Evolutionary conservation across 2,797 vertebrate species (phyloP).

Genomic region (Hydrolagus colliei): DNA sequence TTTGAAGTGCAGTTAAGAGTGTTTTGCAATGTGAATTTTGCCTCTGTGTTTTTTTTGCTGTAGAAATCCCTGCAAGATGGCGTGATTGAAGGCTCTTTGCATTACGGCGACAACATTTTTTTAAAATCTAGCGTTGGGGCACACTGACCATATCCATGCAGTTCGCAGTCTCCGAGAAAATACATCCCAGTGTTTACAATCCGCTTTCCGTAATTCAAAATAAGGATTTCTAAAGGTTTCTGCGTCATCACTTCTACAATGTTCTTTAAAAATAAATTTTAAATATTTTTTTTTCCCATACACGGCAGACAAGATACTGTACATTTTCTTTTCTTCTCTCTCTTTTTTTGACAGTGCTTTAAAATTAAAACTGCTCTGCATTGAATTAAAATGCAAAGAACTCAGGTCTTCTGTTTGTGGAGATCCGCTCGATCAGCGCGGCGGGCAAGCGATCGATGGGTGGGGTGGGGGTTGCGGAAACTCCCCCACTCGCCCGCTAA

Average conservation of each 20-base stretch:
- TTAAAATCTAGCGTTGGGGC: no score
- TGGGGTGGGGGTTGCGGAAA: not conserved
- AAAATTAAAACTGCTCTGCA: slow-evolving; percentile 29
- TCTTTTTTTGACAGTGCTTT: slow-evolving; percentile 1
- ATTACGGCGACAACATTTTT: no score
- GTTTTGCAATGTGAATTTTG: no score
- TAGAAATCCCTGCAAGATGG: no score
- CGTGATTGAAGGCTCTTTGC: no score
- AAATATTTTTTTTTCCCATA: slow-evolving; percentile 8
- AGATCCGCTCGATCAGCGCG: not conserved
- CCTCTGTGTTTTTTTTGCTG: no score
- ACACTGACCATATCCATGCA: slow-evolving; percentile 7
- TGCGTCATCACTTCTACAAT: slow-evolving; percentile 18
- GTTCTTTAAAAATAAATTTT: not conserved
- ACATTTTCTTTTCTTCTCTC: not conserved
- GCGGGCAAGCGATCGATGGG: not conserved
- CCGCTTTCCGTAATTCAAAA: not conserved
- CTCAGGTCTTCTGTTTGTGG: not conserved
- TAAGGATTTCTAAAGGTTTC: slow-evolving; percentile 6
- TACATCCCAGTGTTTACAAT: slow-evolving; percentile 20
- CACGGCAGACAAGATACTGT: slow-evolving; percentile 14
- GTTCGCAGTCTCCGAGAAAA: not conserved
- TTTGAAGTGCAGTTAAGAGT: no score
- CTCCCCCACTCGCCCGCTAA: not conserved
- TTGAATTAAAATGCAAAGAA: slow-evolving; percentile 25